Conservation (phyloP, 37 sponge, comb jelly and placozoan species). For the Amphimedon queenslandica region DNA sequence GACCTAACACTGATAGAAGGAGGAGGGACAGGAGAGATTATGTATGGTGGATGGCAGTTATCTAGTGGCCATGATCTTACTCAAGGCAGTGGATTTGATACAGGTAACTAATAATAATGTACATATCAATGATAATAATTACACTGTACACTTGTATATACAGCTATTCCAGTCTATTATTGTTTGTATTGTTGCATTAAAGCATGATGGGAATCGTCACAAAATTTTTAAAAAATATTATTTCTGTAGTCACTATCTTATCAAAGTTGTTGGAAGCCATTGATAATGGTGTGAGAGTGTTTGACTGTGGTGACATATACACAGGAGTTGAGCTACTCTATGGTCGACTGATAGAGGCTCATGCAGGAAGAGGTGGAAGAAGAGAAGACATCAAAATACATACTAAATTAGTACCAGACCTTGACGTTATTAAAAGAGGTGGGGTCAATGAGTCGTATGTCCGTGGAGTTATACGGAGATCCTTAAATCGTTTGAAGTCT, state of each 20-base stretch:
- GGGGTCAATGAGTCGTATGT: slow-evolving; percentile 34
- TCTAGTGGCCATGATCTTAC: slow-evolving; percentile 28
- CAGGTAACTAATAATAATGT: too few relatives aligned
- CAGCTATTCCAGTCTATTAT: too few relatives aligned
- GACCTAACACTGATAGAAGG: neutral
- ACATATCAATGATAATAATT: too few relatives aligned
- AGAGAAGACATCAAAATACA: slow-evolving; percentile 22
- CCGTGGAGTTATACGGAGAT: slow-evolving; percentile 21
- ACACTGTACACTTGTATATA: too few relatives aligned
- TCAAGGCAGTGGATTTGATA: neutral
- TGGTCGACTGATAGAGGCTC: slow-evolving; percentile 36
- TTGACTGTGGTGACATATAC: slow-evolving; percentile 76
- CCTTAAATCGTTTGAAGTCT: slow-evolving; percentile 37
- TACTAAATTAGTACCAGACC: slow-evolving; percentile 62
- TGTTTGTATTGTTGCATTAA: too few relatives aligned
- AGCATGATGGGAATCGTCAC: too few relatives aligned
- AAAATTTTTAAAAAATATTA: too few relatives aligned
- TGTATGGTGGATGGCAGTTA: slow-evolving; percentile 64
- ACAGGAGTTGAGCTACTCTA: slow-evolving; percentile 60
- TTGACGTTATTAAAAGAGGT: slow-evolving; percentile 23
- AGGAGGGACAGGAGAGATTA: slow-evolving; percentile 5
- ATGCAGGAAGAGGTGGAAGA: slow-evolving; percentile 6
- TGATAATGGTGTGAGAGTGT: slow-evolving; percentile 30
- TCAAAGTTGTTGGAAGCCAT: slow-evolving; percentile 12
- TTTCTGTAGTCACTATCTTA: too few relatives aligned